A percentile compares a stretch with the other conserved stretches of the same genome.
Evolutionary conservation across 2,888 invertebrate genomes (phyloP).

Genomic region (Bombyx huttoni): DNA sequence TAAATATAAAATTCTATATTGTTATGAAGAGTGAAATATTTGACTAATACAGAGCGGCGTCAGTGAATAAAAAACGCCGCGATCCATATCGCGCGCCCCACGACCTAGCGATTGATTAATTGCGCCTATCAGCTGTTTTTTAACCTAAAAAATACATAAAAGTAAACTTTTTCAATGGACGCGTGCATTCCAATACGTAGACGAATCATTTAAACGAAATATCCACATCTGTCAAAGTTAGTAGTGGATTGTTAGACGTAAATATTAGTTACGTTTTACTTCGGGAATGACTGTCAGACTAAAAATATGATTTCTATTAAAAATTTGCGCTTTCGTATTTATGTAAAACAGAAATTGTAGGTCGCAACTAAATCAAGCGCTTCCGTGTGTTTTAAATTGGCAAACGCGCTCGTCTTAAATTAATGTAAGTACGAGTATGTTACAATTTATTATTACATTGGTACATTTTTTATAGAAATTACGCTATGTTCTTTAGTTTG

Average conservation of each 20-base stretch:
- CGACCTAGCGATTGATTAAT: not conserved
- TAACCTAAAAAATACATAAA: not conserved
- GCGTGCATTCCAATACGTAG: not conserved
- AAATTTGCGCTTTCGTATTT: too few relatives aligned
- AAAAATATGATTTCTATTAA: too few relatives aligned
- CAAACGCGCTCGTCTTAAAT: conserved; percentile 49
- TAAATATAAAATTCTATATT: conserved; percentile 73
- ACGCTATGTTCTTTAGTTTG: conserved; percentile 58
- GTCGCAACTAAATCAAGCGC: conserved; percentile 2
- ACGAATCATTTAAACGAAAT: too few relatives aligned
- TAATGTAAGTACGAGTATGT: conserved; percentile 18
- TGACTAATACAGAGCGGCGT: conserved; percentile 64
- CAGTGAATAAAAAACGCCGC: conserved; percentile 2
- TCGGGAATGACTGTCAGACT: too few relatives aligned
- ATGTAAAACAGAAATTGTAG: not conserved
- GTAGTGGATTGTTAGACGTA: too few relatives aligned
- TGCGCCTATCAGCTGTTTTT: not conserved
- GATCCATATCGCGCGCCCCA: conserved; percentile 4
- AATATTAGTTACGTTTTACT: too few relatives aligned
- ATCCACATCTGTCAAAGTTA: too few relatives aligned
- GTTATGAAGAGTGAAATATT: conserved; percentile 66
- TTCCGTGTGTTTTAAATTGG: not conserved
- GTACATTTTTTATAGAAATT: conserved; percentile 79
- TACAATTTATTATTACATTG: conserved; percentile 71
- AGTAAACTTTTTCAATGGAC: not conserved